A percentile compares a stretch with the other conserved stretches of the same genome.
phyloP scores from a whole-genome alignment of 2,888 invertebrate genomes.

The Cryptus armator region DNA sequence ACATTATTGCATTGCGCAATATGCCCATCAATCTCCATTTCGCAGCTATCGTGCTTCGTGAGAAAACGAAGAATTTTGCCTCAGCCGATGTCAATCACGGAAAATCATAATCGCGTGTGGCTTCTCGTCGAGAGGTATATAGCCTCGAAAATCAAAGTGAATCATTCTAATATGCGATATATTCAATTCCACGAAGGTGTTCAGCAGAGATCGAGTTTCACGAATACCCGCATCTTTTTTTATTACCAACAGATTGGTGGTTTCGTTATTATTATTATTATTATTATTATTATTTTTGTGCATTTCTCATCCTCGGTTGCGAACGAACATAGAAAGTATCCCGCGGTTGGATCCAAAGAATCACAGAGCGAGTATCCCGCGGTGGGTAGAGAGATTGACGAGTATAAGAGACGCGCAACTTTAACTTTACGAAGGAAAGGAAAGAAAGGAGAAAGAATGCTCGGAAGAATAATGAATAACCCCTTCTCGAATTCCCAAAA shows the following conservation, averaged over 20 bases:
- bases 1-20: not conserved
- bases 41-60: not conserved
- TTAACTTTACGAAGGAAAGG: not conserved
- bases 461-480: conserved; percentile 4
- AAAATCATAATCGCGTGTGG: not conserved
- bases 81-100: conserved; percentile 3
- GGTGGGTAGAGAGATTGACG: conserved; percentile 5
- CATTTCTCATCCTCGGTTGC: conserved; percentile 14
- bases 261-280: not conserved
- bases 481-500: conserved; percentile 43
- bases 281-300: conserved; percentile 23
- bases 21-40: conserved; percentile 12
- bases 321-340: conserved; percentile 30
- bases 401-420: not conserved
- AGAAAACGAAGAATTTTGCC: not conserved
- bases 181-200: conserved; percentile 19
- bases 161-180: not conserved
- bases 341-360: conserved; percentile 8
- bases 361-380: conserved; percentile 5
- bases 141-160: not conserved
- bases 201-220: conserved; percentile 42
- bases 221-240: conserved; percentile 13
- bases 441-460: not conserved
- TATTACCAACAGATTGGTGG: not conserved
- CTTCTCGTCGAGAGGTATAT: not conserved